Conservation (phyloP, 2,888 invertebrate species). For the Macrophya alboannulata region DNA sequence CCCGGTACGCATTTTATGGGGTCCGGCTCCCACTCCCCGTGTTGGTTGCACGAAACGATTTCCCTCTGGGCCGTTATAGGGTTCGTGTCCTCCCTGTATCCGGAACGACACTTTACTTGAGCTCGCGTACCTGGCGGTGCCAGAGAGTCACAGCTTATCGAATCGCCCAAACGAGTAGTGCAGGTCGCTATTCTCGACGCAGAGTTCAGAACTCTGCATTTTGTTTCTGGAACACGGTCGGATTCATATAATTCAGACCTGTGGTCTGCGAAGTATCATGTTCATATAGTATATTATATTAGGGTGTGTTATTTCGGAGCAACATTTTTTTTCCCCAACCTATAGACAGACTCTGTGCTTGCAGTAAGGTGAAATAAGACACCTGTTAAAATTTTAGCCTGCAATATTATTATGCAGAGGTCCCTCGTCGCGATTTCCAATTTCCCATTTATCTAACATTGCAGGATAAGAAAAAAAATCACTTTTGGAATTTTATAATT, state of each 20-base stretch:
- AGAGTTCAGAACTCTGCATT: constrained; percentile 69
- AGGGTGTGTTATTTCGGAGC: no score
- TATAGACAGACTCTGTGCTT: no score
- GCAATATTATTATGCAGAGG: no score
- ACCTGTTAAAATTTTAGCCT: no score
- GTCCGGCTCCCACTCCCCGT: constrained; percentile 75
- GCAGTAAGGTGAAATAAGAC: no score
- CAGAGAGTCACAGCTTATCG: constrained; percentile 67
- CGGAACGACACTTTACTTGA: constrained; percentile 67
- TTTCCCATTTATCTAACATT: no score
- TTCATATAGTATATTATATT: no score
- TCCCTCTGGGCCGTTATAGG: constrained; percentile 63
- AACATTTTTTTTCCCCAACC: no score
- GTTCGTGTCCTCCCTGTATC: constrained; percentile 69
- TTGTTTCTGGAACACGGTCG: constrained; percentile 69
- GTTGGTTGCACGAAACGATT: constrained; percentile 69
- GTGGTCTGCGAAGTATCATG: not conserved
- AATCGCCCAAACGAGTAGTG: constrained; percentile 65
- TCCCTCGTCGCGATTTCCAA: no score
- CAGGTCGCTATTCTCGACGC: constrained; percentile 65
- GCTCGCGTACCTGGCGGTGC: constrained; percentile 70
- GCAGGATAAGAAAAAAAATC: no score
- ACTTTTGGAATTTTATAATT: no score
- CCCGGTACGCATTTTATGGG: constrained; percentile 76
- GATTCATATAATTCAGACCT: not conserved